A percentile compares a stretch with the other conserved stretches of the same genome.
Evolutionary conservation across 2,113 vertebrate species (phyloP).

Genomic region (Dolichallabes microphthalmus): DNA sequence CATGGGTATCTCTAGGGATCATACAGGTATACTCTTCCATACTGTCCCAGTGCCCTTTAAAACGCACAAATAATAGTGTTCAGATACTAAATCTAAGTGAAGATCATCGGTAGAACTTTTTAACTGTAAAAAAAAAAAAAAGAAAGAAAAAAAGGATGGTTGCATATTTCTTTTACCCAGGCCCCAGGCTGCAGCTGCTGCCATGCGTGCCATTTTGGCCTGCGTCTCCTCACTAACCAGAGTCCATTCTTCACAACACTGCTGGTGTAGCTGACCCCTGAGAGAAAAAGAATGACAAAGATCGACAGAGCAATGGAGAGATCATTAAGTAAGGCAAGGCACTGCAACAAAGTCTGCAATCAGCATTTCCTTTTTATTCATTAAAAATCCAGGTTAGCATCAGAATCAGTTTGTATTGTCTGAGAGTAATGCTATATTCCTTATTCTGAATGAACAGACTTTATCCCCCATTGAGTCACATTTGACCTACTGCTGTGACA

Average conservation of each 20-base stretch:
- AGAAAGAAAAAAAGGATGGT: not conserved
- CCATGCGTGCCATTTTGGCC: conserved; percentile 98
- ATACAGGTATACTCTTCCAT: conserved; percentile 99
- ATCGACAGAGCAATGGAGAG: conserved; percentile 1
- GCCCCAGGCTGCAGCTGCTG: conserved; percentile 97
- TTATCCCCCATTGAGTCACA: not conserved
- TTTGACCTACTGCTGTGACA: not conserved
- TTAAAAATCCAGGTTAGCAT: not conserved
- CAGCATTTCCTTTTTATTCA: not conserved
- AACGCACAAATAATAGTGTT: not conserved
- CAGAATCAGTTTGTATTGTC: not conserved
- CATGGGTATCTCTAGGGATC: conserved; percentile 96
- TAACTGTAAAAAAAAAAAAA: not conserved
- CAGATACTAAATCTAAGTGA: not conserved
- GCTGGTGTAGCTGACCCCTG: conserved; percentile 98
- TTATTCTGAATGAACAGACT: not conserved
- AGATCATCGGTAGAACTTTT: not conserved
- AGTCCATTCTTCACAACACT: conserved; percentile 98
- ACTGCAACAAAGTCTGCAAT: not conserved
- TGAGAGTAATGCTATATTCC: not conserved
- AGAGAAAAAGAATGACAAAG: conserved; percentile 46
- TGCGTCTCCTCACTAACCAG: conserved; percentile 94
- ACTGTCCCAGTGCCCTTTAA: conserved; percentile 94
- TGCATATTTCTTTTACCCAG: conserved; percentile 76
- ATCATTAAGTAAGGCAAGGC: not conserved